Percentiles rank a stretch among this genome's conserved stretches.
phyloP scores from a whole-genome alignment of 2,797 vertebrate genomes.

The Danio albolineatus region DNA sequence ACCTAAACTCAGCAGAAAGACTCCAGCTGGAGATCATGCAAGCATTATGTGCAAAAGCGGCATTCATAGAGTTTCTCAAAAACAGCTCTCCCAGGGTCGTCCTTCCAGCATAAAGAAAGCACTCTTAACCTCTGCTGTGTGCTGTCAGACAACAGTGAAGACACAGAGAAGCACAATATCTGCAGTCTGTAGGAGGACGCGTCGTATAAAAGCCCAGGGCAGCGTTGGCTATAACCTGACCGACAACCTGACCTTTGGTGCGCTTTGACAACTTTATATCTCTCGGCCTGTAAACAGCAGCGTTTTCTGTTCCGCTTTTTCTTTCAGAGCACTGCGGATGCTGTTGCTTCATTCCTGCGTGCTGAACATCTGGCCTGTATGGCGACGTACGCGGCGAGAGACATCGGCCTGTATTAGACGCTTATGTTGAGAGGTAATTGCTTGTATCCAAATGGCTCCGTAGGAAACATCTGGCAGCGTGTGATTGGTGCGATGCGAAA shows the following conservation, averaged over 20 bases:
- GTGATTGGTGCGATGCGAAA: conserved; percentile 58
- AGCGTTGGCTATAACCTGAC: conserved; percentile 29
- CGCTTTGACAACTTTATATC: conserved; percentile 39
- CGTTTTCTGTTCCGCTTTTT: conserved; percentile 1
- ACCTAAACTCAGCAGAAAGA: background rate
- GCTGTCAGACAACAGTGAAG: conserved; percentile 23
- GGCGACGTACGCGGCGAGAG: conserved; percentile 24
- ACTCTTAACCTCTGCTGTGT: conserved; percentile 33
- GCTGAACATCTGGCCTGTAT: conserved; percentile 55
- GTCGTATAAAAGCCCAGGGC: conserved; percentile 11
- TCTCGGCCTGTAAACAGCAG: conserved; percentile 10
- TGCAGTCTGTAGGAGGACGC: conserved; percentile 13
- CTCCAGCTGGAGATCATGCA: background rate
- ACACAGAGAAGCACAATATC: conserved; percentile 31
- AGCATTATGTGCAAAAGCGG: background rate
- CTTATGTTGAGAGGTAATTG: conserved; percentile 55
- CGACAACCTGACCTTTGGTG: conserved; percentile 31
- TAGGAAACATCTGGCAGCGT: conserved; percentile 50
- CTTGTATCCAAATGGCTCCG: conserved; percentile 48
- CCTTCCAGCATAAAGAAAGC: conserved; percentile 12
- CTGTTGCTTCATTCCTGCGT: conserved; percentile 44
- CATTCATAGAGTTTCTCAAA: conserved; percentile 6
- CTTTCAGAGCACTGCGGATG: conserved; percentile 16
- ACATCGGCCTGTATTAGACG: conserved; percentile 49
- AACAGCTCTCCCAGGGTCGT: conserved; percentile 14